These are phyloP conservation scores for Spea hammondii DNA, from an alignment of 2,797 vertebrate genomes.

Conservation along the genomic window DNA sequence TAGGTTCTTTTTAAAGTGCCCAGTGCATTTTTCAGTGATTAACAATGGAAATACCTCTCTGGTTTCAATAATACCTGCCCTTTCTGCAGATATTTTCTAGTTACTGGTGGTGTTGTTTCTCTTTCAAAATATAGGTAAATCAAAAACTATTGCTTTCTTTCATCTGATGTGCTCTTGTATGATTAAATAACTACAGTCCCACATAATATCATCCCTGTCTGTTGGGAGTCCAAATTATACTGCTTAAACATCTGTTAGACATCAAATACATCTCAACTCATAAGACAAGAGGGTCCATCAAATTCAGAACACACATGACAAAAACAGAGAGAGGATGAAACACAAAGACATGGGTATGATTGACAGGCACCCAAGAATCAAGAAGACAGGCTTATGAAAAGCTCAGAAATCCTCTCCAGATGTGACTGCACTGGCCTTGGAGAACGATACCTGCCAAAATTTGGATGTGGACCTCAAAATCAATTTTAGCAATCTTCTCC, in stretches of 20 bases:
- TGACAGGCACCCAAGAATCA: conserved; percentile 36
- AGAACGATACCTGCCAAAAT: conserved; percentile 50
- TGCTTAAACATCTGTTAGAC: conserved; percentile 57
- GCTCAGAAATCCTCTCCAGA: conserved; percentile 53
- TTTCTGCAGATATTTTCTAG: conserved; percentile 49
- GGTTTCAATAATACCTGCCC: conserved; percentile 48
- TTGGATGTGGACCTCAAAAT: conserved; percentile 44
- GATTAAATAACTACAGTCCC: conserved; percentile 60
- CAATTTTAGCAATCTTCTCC: conserved; percentile 52
- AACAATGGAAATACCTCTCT: conserved; percentile 44
- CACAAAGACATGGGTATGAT: conserved; percentile 28
- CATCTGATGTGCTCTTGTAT: conserved; percentile 54
- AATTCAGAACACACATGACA: conserved; percentile 45
- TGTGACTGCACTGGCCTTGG: conserved; percentile 46
- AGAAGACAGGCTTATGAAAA: conserved; percentile 31
- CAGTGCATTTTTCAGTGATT: conserved; percentile 36
- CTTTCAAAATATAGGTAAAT: conserved; percentile 43
- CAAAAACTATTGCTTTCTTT: conserved; percentile 53
- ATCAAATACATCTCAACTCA: conserved; percentile 53
- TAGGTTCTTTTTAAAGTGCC: conserved; percentile 21
- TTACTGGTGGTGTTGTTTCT: conserved; percentile 48
- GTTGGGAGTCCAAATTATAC: conserved; percentile 54
- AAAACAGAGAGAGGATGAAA: conserved; percentile 51
- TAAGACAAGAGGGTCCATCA: conserved; percentile 46
- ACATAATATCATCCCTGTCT: conserved; percentile 59